Evolutionary conservation across 2,113 vertebrate species (phyloP).

Genomic region (Hippolais icterina): DNA sequence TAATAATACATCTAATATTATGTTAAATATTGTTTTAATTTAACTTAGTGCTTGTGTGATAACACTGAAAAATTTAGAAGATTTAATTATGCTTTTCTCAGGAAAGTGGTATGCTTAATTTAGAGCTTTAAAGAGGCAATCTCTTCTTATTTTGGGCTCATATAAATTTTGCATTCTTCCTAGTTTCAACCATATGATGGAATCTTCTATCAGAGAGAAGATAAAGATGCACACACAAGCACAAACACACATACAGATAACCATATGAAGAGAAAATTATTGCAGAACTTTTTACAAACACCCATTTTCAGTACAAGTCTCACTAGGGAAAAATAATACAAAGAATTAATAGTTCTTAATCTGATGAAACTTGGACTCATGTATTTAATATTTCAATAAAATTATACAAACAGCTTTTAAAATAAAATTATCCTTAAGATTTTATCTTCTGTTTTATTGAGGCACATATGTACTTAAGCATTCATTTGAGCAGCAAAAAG

Average conservation of each 20-base stretch:
- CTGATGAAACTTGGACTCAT: neutral
- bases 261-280: neutral
- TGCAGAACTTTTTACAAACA: neutral
- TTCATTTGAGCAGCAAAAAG: neutral
- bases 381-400: neutral
- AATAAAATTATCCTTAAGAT: neutral
- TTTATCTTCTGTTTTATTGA: neutral
- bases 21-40: constrained; percentile 3
- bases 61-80: neutral
- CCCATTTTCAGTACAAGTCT: neutral
- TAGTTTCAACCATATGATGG: neutral
- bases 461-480: neutral
- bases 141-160: neutral
- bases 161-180: neutral
- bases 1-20: neutral
- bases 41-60: neutral
- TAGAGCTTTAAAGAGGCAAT: neutral
- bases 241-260: neutral
- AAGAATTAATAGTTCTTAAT: neutral
- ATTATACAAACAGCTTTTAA: neutral
- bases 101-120: neutral
- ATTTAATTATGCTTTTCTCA: neutral
- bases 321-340: neutral
- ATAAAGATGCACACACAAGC: neutral
- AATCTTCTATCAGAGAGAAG: neutral